Percentiles rank a stretch among this genome's conserved stretches.
phyloP scores from a whole-genome alignment of 2,888 invertebrate species.

The Pristionchus maxplancki region DNA sequence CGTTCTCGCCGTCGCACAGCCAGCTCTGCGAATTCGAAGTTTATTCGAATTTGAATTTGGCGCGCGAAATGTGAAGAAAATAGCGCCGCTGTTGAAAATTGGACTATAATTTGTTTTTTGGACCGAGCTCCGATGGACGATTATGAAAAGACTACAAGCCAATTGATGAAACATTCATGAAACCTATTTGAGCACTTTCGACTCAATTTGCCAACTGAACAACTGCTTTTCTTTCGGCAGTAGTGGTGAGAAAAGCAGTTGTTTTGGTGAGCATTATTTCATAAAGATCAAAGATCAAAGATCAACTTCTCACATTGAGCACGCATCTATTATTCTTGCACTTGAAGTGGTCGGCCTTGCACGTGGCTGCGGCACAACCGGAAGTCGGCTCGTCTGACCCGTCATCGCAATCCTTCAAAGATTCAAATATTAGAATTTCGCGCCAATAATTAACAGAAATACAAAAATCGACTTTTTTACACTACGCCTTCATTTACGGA shows the following conservation, averaged over 20 bases:
- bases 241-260: too few relatives aligned
- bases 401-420: conserved; percentile 90
- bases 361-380: conserved; percentile 63
- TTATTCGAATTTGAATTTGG: neutral
- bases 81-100: too few relatives aligned
- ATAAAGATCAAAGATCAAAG: conserved; percentile 31
- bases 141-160: too few relatives aligned
- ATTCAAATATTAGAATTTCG: neutral
- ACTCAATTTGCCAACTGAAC: too few relatives aligned
- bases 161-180: too few relatives aligned
- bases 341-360: conserved; percentile 74
- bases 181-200: too few relatives aligned
- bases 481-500: neutral
- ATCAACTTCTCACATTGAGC: conserved; percentile 65
- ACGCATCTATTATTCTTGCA: conserved; percentile 78
- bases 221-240: too few relatives aligned
- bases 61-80: neutral
- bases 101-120: too few relatives aligned
- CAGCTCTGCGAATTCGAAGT: conserved; percentile 66
- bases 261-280: too few relatives aligned
- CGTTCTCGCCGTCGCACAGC: conserved; percentile 77
- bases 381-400: conserved; percentile 88
- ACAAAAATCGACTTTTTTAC: neutral
- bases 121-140: too few relatives aligned
- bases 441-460: neutral